Conservation (phyloP, 1,140 invertebrate genomes). For the Drosophila sp. region DNA sequence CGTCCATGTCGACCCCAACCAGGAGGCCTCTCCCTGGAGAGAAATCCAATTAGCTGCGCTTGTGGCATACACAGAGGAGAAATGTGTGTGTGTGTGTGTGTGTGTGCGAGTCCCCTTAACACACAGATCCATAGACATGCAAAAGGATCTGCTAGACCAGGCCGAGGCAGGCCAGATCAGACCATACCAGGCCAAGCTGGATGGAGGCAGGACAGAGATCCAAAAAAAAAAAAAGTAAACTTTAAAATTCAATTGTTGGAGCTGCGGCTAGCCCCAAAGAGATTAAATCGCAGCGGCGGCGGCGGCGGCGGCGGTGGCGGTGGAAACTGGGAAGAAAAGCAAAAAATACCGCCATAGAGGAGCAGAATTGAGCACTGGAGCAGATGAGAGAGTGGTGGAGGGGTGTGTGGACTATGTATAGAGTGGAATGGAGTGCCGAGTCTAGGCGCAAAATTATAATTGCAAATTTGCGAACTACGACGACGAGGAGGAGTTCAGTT, state of each 20-base stretch:
- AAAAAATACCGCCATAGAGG: constrained; percentile 61
- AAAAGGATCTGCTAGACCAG: constrained; percentile 55
- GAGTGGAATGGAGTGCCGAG: not conserved
- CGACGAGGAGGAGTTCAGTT: not conserved
- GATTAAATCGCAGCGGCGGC: constrained; percentile 28
- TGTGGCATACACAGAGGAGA: constrained; percentile 70
- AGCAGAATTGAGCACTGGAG: constrained; percentile 21
- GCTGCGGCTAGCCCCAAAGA: constrained; percentile 37
- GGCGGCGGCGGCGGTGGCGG: not conserved
- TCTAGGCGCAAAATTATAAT: constrained; percentile 78
- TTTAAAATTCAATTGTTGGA: constrained; percentile 60
- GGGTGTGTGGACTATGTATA: not conserved
- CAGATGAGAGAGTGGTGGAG: not conserved
- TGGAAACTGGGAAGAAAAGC: constrained; percentile 52
- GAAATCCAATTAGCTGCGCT: constrained; percentile 80
- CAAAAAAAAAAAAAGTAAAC: constrained; percentile 17
- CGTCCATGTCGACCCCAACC: constrained; percentile 13
- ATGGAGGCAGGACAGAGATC: constrained; percentile 17
- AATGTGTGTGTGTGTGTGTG: constrained; percentile 28
- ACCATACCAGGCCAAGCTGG: constrained; percentile 20
- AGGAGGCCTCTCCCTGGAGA: constrained; percentile 73
- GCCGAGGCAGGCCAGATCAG: constrained; percentile 8
- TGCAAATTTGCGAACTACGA: constrained; percentile 68
- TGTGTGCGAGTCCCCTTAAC: constrained; percentile 21
- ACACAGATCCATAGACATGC: constrained; percentile 56